Base-by-base conservation (phyloP, 1,140 invertebrate species). In the Aricia agestis region DNA sequence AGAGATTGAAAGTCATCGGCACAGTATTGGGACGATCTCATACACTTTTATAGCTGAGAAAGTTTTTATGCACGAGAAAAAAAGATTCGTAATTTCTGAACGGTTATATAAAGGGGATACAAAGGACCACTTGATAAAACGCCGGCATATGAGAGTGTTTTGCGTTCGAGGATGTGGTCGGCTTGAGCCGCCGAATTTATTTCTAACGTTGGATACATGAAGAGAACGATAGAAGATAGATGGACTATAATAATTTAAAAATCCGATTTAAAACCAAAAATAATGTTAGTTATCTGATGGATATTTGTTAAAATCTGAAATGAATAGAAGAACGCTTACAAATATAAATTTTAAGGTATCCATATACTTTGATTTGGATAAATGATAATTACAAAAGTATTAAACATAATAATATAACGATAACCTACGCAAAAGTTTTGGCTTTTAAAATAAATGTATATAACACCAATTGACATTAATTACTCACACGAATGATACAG, bases 1-100 rank as follows among this genome's bases (percentile, higher is more conserved):
- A 85, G 81, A 87, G 82, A 90, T 90, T 88, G 87, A 84, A 90
- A 88, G 84, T 88, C 87, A 88, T 89, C 82, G 86, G 73, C 85
- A 77, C 81, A 82, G 85, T 87, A 90, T 90, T 87, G 87, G 87
- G 84, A 88, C 85, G 84, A 86, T 84, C 85, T 87, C 87, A 85
- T 88, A 87, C 85, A 87, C 86, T 88, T 90, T 90, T 88, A 90
- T 86, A 81, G 80, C 78, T 75, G 74, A 69, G 74, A 86, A 88
- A 86, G 82, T 88, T 89, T 89, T 88, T 87, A 86, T 86, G 85
- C 82, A 78, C 80, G 81, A 77, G 81, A 84, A 83, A 79, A 82
- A 85, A 82, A 82, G 82, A 85, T 84, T 86, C 82, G 77, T 79
- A 81, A 80, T 77, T 77, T 79, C 67, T 75, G 75, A 69, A 41